Percentiles rank a stretch among this genome's conserved stretches.
Conservation (phyloP, 2,888 invertebrate species). For the Tenthredo notha region DNA sequence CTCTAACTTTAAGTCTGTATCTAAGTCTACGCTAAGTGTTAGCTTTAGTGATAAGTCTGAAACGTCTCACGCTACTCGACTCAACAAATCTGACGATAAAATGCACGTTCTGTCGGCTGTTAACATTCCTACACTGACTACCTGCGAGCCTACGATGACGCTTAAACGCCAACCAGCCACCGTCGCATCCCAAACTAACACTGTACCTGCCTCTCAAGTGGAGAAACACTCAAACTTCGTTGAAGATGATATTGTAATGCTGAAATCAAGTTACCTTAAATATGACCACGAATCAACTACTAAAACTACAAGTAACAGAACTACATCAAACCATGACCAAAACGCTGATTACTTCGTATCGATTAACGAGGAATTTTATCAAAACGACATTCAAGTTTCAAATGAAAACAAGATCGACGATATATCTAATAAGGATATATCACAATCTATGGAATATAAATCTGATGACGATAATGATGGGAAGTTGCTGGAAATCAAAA, state of each 20-base stretch:
- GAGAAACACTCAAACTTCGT: conserved; percentile 64
- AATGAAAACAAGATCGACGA: conserved; percentile 6
- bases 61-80: conserved; percentile 69
- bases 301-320: conserved; percentile 11
- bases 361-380: conserved; percentile 32
- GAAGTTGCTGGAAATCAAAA: conserved; percentile 38
- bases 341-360: conserved; percentile 19
- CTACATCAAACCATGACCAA: conserved; percentile 51
- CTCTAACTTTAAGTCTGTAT: conserved; percentile 74
- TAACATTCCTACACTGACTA: conserved; percentile 78
- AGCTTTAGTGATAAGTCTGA: conserved; percentile 76
- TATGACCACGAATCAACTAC: conserved; percentile 29
- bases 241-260: conserved; percentile 62
- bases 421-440: conserved; percentile 14
- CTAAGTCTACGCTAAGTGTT: conserved; percentile 76
- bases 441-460: conserved; percentile 19
- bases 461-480: conserved; percentile 53
- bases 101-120: conserved; percentile 67
- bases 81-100: conserved; percentile 66
- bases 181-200: conserved; percentile 77
- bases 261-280: conserved; percentile 49
- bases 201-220: conserved; percentile 75
- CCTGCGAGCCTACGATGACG: conserved; percentile 79
- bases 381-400: conserved; percentile 30
- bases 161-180: conserved; percentile 77